phyloP scores from a whole-genome alignment of 2,888 invertebrate species.

The Melanchra persicariae region DNA sequence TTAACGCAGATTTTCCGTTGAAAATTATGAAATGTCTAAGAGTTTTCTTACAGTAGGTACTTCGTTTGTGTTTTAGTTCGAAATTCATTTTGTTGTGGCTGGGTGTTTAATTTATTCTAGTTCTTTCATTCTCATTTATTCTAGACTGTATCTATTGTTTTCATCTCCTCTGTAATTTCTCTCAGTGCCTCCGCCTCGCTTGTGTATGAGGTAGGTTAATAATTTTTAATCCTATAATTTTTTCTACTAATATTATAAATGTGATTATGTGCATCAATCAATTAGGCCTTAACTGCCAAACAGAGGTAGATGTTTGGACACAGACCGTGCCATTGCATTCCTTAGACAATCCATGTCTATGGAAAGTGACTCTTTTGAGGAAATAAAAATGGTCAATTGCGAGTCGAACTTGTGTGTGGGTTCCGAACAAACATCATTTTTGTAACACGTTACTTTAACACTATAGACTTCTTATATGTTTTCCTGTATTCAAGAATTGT shows the following conservation, averaged over 20 bases:
- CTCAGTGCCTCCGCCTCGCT: not conserved
- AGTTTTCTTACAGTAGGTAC: slow-evolving; percentile 50
- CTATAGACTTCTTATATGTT: too few species aligned
- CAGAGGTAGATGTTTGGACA: too few species aligned
- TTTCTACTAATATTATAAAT: not conserved
- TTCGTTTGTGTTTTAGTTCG: slow-evolving; percentile 35
- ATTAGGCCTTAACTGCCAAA: too few species aligned
- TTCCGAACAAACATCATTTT: too few species aligned
- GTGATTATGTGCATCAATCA: not conserved
- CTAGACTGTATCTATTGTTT: not conserved
- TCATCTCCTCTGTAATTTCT: not conserved
- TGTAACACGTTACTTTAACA: too few species aligned
- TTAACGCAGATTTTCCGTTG: slow-evolving; percentile 51
- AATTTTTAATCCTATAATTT: not conserved
- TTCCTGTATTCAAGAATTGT: too few species aligned
- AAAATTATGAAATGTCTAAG: slow-evolving; percentile 38
- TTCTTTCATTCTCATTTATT: not conserved
- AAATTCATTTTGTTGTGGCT: slow-evolving; percentile 16
- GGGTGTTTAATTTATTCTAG: slow-evolving; percentile 17
- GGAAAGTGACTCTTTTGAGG: too few species aligned
- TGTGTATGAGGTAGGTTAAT: not conserved
- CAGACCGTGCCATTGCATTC: too few species aligned
- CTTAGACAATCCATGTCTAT: too few species aligned
- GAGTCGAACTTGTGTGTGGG: too few species aligned
- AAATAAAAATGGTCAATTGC: not conserved